Base-by-base conservation (phyloP, 2,888 invertebrate species). In the Nasonovia ribisnigri region DNA sequence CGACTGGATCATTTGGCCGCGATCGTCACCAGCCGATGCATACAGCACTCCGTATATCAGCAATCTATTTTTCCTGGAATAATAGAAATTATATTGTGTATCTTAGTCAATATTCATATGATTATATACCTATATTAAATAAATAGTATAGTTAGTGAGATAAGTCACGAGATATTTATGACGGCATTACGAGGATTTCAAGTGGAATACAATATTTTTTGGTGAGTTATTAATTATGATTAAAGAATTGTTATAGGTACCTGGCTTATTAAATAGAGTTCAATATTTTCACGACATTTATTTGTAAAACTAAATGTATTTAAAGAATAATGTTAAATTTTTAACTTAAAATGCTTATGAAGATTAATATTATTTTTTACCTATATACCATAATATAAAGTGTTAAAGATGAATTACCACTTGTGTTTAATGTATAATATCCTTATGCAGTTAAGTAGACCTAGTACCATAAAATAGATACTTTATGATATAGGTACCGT, bases 1-100 rank as follows among this genome's bases (percentile, higher is more conserved):
- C 51, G n/a, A 60, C 84, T 84, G 86, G 93, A 84, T 90, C 93
- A 92, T 92, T 92, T 88, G 88, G 92, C 29, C 51, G 42, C 92
- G 92, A 88, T 77, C 92, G 92, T 92, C 67, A 77, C 88, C 88
- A 77, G 92, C 67, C 88, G 86, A 88, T 51, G 51, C 92, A 67
- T 51, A 48, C 77, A 26, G 36, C 48, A n/a, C 24, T 89, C 89
- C 90, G 90, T 67, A 36, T 48, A 46, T 54, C 84, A n/a, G 51
- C 5, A 43, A 6, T 51, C 4, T 67, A 84, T 88, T 86, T 86
- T 51, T 10, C 43, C 84, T 84, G n/a, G 24, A 60, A 60, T 29
- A 89, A 77, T 42, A 86, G 5, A 46, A 29, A 86, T 77, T 77
- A 43, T 46, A 60, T n/a, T n/a, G n/a, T 8, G 29, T 20, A 43